These are phyloP conservation scores for Centropus bengalensis DNA, from an alignment of 2,113 vertebrate genomes.

Conservation along the genomic window DNA sequence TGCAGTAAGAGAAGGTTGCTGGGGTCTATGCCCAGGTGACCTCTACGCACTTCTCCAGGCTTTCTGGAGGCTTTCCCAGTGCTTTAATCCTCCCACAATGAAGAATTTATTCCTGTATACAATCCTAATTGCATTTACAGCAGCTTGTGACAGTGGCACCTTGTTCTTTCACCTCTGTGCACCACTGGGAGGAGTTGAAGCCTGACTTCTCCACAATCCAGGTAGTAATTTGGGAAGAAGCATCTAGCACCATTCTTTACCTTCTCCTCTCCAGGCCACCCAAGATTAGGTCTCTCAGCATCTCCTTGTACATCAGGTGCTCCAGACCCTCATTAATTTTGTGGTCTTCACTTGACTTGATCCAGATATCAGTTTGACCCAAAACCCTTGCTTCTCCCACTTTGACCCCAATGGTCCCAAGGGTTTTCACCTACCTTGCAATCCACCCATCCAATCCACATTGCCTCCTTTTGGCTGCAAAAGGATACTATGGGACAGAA, in stretches of 20 bases:
- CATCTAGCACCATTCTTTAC: not conserved
- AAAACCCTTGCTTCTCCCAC: not conserved
- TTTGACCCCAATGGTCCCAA: not conserved
- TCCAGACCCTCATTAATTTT: not conserved
- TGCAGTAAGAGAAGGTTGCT: not conserved
- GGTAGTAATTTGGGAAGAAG: not conserved
- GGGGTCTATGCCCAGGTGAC: not conserved
- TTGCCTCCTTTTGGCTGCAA: not conserved
- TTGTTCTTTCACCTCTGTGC: not conserved
- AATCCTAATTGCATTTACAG: not conserved
- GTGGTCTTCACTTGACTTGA: not conserved
- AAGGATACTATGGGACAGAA: not conserved
- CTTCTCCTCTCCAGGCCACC: not conserved
- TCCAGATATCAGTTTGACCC: not conserved
- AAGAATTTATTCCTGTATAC: not conserved
- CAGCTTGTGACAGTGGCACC: not conserved
- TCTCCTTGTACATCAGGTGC: not conserved
- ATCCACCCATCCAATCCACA: not conserved
- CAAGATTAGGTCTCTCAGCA: not conserved
- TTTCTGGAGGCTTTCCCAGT: fast-evolving
- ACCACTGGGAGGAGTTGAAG: not conserved
- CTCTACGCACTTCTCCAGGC: not conserved
- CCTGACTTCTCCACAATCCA: not conserved
- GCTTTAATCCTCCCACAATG: not conserved
- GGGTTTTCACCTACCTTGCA: not conserved